Evolutionary conservation across 2,797 vertebrate genomes (phyloP).

Genomic region (Aselliscus stoliczkanus): DNA sequence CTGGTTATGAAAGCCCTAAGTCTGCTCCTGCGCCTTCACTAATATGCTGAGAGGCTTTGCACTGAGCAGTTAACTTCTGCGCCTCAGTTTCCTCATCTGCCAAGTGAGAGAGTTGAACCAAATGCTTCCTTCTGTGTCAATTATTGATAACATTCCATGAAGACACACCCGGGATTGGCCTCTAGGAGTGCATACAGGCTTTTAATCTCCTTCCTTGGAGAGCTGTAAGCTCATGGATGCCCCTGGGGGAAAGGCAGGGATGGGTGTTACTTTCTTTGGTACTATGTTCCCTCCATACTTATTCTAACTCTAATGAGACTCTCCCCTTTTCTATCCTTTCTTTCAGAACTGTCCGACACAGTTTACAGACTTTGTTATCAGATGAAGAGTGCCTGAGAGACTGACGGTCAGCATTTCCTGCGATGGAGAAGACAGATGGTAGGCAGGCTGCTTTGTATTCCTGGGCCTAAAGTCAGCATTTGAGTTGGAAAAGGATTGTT

Average conservation of each 20-base stretch:
- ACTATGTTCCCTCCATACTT: background rate
- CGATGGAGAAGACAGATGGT: constrained; percentile 84
- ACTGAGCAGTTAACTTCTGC: background rate
- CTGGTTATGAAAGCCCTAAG: background rate
- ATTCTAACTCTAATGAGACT: background rate
- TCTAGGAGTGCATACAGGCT: background rate
- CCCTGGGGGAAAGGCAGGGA: background rate
- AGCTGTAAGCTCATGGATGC: background rate
- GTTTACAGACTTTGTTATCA: background rate
- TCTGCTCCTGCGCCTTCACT: background rate
- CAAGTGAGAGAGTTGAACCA: background rate
- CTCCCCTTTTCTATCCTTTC: background rate
- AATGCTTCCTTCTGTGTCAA: background rate
- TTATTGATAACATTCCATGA: background rate
- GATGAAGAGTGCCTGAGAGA: constrained; percentile 74
- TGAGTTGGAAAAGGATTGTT: background rate
- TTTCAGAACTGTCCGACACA: constrained; percentile 45
- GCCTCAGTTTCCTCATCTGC: background rate
- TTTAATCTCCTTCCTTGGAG: background rate
- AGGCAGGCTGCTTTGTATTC: constrained; percentile 40
- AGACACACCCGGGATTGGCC: background rate
- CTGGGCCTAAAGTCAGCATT: background rate
- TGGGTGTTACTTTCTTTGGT: background rate
- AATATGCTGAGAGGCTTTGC: background rate
- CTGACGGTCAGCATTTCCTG: background rate